Evolutionary conservation across 2,888 invertebrate genomes (phyloP).

Genomic region (Hydriomena furcata): DNA sequence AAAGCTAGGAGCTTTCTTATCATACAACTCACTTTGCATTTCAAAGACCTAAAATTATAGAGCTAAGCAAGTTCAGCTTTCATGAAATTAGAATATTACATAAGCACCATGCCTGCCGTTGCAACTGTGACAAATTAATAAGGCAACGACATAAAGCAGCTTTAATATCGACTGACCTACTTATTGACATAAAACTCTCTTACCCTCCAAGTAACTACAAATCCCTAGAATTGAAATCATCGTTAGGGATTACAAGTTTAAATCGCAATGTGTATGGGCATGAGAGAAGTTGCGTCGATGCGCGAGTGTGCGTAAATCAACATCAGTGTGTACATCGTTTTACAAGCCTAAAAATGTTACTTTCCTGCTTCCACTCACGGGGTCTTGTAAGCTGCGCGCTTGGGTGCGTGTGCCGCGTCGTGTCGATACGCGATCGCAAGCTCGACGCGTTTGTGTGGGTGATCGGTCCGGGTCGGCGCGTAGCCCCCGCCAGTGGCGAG

Average conservation of each 20-base stretch:
- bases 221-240: conserved; percentile 78
- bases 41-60: conserved; percentile 18
- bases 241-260: conserved; percentile 80
- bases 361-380: conserved; percentile 71
- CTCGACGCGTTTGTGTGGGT: conserved; percentile 62
- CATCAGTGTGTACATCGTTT: conserved; percentile 70
- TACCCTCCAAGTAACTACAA: conserved; percentile 46
- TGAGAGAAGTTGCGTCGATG: conserved; percentile 49
- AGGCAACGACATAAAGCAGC: conserved; percentile 7
- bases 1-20: conserved; percentile 5
- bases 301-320: conserved; percentile 68
- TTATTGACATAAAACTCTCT: conserved; percentile 3
- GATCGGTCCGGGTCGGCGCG: conserved; percentile 71
- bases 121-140: conserved; percentile 12
- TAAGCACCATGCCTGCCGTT: conserved; percentile 17
- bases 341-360: conserved; percentile 77
- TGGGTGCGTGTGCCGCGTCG: conserved; percentile 59
- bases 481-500: conserved; percentile 80
- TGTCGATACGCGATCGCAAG: conserved; percentile 54
- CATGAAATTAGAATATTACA: conserved; percentile 16
- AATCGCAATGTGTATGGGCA: conserved; percentile 71
- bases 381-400: conserved; percentile 52
- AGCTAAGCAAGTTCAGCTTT: conserved; percentile 13
- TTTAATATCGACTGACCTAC: conserved; percentile 19
- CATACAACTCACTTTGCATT: conserved; percentile 8